Evolutionary conservation across 2,113 vertebrate genomes (phyloP).

Genomic region (Microtus oregoni): DNA sequence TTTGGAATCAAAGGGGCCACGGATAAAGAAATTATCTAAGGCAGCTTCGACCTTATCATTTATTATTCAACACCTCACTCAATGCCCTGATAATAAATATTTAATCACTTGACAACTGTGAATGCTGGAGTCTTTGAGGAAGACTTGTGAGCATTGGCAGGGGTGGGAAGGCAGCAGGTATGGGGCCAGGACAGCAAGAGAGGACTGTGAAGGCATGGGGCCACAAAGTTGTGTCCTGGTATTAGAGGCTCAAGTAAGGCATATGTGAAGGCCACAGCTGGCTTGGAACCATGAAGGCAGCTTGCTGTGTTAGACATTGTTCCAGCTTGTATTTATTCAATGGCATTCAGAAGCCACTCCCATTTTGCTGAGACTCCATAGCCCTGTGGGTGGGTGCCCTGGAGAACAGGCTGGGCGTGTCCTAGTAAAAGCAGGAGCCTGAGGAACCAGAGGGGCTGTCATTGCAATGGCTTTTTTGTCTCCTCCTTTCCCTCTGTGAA

Average conservation of each 20-base stretch:
- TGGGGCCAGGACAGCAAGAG: background rate
- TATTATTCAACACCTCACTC: conserved; percentile 94
- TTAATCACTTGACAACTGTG: conserved; percentile 94
- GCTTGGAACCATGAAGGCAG: conserved; percentile 85
- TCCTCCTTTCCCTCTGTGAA: conserved; percentile 54
- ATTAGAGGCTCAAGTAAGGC: conserved; percentile 82
- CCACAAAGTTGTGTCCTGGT: conserved; percentile 77
- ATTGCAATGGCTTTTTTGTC: conserved; percentile 84
- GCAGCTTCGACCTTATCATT: conserved; percentile 87
- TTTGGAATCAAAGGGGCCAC: conserved; percentile 85
- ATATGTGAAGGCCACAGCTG: conserved; percentile 84
- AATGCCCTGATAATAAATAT: conserved; percentile 96
- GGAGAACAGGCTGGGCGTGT: conserved; percentile 83
- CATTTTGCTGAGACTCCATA: conserved; percentile 74
- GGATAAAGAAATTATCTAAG: conserved; percentile 93
- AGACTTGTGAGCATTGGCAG: conserved; percentile 87
- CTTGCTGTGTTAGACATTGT: conserved; percentile 81
- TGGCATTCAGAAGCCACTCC: conserved; percentile 83
- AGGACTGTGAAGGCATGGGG: conserved; percentile 47
- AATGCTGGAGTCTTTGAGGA: conserved; percentile 91
- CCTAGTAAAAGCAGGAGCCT: conserved; percentile 86
- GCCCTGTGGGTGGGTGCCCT: conserved; percentile 83
- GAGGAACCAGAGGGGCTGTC: conserved; percentile 85
- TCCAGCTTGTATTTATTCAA: conserved; percentile 81
- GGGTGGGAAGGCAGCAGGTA: conserved; percentile 67